Conservation (phyloP, 2,888 invertebrate genomes). For the Trichogramma dendrolimi region DNA sequence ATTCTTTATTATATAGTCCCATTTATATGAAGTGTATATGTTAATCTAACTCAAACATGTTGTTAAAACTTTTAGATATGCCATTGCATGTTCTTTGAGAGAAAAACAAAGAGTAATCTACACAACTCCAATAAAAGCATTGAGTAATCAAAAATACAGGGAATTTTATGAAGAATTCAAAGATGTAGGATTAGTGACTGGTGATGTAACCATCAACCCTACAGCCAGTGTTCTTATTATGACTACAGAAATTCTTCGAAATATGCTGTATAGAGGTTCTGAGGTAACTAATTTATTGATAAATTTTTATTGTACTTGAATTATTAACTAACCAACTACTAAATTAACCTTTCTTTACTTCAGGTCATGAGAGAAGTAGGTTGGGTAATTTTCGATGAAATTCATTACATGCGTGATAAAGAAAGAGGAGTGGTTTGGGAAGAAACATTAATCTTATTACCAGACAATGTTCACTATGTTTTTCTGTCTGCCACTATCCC, state of each 20-base stretch:
- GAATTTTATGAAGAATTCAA: slow-evolving; percentile 96
- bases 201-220: slow-evolving; percentile 98
- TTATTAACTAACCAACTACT: slow-evolving; percentile 1
- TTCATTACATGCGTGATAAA: slow-evolving; percentile 99
- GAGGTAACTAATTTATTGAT: slow-evolving; percentile 57
- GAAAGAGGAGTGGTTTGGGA: slow-evolving; percentile 99
- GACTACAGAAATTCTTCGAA: slow-evolving; percentile 99
- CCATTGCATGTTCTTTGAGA: slow-evolving; percentile 89
- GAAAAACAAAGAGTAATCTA: slow-evolving; percentile 98
- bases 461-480: slow-evolving; percentile 96
- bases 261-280: slow-evolving; percentile 97
- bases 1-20: not conserved
- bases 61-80: slow-evolving; percentile 62
- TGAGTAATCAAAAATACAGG: slow-evolving; percentile 98
- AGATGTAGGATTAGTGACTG: slow-evolving; percentile 97
- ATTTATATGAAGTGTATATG: not conserved
- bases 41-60: not conserved
- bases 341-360: slow-evolving; percentile 7
- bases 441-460: slow-evolving; percentile 94
- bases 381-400: slow-evolving; percentile 99
- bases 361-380: slow-evolving; percentile 94
- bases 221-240: slow-evolving; percentile 96
- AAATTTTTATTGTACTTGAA: not conserved
- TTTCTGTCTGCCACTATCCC: slow-evolving; percentile 99
- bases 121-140: slow-evolving; percentile 98